A percentile compares a stretch with the other conserved stretches of the same genome.
phyloP scores from a whole-genome alignment of 1,140 invertebrate genomes.

The Caenorhabditis brenneri region DNA sequence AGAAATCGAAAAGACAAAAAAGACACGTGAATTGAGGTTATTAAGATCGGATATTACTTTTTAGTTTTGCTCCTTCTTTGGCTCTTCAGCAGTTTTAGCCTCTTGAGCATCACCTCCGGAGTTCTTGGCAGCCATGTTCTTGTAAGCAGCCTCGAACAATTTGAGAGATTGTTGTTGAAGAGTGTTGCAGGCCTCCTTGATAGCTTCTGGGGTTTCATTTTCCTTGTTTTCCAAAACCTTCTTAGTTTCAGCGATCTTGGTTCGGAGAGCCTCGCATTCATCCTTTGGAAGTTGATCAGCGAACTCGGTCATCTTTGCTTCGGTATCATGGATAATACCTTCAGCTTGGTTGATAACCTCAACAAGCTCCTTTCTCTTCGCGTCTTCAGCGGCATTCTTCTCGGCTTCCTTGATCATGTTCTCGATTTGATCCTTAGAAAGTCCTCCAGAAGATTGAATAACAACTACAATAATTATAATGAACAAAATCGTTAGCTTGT shows the following conservation, averaged over 20 bases:
- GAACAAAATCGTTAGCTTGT: neutral
- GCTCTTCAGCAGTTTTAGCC: conserved; percentile 52
- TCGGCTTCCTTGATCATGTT: conserved; percentile 99
- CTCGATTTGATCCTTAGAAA: conserved; percentile 99
- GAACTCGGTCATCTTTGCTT: conserved; percentile 97
- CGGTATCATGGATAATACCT: conserved; percentile 94
- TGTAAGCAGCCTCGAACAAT: conserved; percentile 98
- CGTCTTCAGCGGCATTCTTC: conserved; percentile 90
- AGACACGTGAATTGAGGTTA: conserved; percentile 4
- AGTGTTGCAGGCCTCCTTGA: conserved; percentile 83
- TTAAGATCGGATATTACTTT: neutral
- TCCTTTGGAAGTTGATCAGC: conserved; percentile 83
- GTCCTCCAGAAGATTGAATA: conserved; percentile 96
- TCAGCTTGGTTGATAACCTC: conserved; percentile 96
- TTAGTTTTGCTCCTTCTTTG: conserved; percentile 57
- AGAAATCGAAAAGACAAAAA: neutral
- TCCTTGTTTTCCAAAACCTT: conserved; percentile 89
- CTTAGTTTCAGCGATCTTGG: conserved; percentile 83
- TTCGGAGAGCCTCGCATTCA: conserved; percentile 73
- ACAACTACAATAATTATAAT: conserved; percentile 79
- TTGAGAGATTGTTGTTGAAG: conserved; percentile 96
- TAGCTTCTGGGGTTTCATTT: conserved; percentile 81
- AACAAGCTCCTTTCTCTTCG: conserved; percentile 86
- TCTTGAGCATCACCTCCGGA: conserved; percentile 52
- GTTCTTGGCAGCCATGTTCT: conserved; percentile 81